Base-by-base conservation (phyloP, 2,797 vertebrate species). In the Rhincodon typus region DNA sequence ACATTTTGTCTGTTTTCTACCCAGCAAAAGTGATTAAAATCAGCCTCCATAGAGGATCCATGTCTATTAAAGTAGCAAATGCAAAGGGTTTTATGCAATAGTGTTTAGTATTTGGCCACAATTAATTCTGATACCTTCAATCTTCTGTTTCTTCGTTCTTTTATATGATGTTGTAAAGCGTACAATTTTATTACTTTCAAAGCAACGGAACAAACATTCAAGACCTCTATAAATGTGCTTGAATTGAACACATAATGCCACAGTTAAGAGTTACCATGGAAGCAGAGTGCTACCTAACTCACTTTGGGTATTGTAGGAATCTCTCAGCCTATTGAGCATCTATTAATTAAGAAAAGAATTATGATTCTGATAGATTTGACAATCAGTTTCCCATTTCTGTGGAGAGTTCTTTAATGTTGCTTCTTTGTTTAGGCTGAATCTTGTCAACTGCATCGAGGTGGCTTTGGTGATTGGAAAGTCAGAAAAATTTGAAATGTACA, bases 261-360 rank as follows among this genome's bases (percentile, higher is more conserved):
- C 21, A 94, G 19, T 30, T 94, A 42, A 94, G 69, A 94, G 94
- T 94, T 94, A 70, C 69, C 46, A 53, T 94, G 94, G 94, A 34
- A 72, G 27, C 67, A 46, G 42, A 30, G 15, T 72, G 38, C 69
- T 94, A 72, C 93, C 93, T 50, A 21, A 46, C 50, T 69, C 23
- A 94, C 46, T 46, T 27, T 50, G 93, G 25, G 72, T 27, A 30
- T 94, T 94, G 21, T 25, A 94, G 67, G 67, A 46, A 46, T 94
- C 42, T 70, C 42, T 72, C 93, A 46, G 10, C 42, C 42, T 23
- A 27, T 25, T 50, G 69, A 72, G 25, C 27, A 17, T 13, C 93
- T 70, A 50, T 25, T 66, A 46, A 4, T 30, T 46, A 72, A 46
- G 67, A 42, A 94, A 72, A 94, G 30, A 6, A 62, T 62, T 38